Base-by-base conservation (phyloP, 2,797 vertebrate species). In the Sylvilagus floridanus region DNA sequence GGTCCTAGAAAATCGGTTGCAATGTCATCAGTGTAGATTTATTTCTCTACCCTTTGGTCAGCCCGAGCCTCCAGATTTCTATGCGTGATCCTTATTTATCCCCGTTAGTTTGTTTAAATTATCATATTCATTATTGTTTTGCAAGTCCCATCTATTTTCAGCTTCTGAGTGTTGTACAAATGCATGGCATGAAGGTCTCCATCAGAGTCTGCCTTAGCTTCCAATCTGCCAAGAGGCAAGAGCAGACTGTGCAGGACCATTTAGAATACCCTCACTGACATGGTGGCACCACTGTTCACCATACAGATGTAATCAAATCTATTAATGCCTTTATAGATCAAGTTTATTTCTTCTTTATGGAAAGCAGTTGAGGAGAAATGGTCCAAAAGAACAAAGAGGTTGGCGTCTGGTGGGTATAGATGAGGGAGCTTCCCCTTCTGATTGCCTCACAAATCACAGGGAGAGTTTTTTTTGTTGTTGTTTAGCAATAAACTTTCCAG, bases 331-430 rank as follows among this genome's bases (percentile, higher is more conserved):
- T 94, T 95, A 87, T 93, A 94, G 92, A 96, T 97, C 94, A 97
- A 88, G 75, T 96, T 96, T 97, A 78, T 97, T 96, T 97, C 90
- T 91, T 66, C 96, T 94, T 97, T 84, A 90, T 88, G 89, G 83
- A 97, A 97, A 90, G 32, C 35, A 92, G 83, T 62, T 95, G 60
- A 77, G 47, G 84, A 79, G 73, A 13, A 26, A 63, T 72, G 54
- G 88, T 86, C 82, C 84, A 73, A 17, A 35, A 47, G 62, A 96
- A 90, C 24, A 95, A 95, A 97, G 83, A 84, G 60, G 1, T 28
- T 47, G 7, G 3, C 12, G 2, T 83, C 35, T 88, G 96, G 85
- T 47, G 69, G 2, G 10, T 83, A 82, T 66, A 87, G 84, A 94
- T 92, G 94, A 89, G 88, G 63, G 76, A 68, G 5, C 91, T 90